Base-by-base conservation (phyloP, 2,888 invertebrate genomes). In the Cephalotes varians region DNA sequence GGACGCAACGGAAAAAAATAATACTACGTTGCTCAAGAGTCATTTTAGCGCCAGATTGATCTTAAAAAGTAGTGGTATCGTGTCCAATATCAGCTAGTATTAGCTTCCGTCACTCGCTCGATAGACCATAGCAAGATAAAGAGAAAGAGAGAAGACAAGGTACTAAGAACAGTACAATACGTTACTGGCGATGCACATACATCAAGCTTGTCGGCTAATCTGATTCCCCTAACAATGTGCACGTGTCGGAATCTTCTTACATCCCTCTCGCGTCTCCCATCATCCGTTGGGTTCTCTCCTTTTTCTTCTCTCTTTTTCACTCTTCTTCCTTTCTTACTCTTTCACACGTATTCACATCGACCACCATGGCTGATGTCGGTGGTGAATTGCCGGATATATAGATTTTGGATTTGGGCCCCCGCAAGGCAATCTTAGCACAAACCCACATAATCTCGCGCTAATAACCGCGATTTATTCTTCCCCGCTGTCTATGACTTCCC, bases 241-340 rank as follows among this genome's bases (percentile, higher is more conserved):
- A 94, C 94, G 94, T 94, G 93, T 93, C 92, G 94, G 94, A 94
- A 94, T 94, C 94, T 94, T 94, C 94, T 94, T 94, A 94, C 92
- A 92, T 91, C 89, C 91, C 90, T 90, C 88, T 81, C 58, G 62
- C 82, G 62, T 72, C 37, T 65, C 62, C 79, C 40, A 54, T 34
- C 47, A 64, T 71, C 37, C 56, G 28, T 76, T 10, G 49, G 31
- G 15, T 47, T 40, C 51, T 71, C 60, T 60, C 65, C 34, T 15
- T 15, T 67, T 25, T 69, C 62, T 15, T 9, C 21, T 56, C 64
- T 54, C 47, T 51, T 31, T 54, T 31, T 34, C 18, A 40, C 37
- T 44, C 47, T 74, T 58, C 58, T 64, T 44, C 80, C 64, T 44
- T 76, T 25, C 60, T 12, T 64, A 37, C 9, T 67, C 47, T 40